These are phyloP conservation scores for Abscondita cerata DNA, from an alignment of 2,888 invertebrate genomes.

Conservation along the genomic window DNA sequence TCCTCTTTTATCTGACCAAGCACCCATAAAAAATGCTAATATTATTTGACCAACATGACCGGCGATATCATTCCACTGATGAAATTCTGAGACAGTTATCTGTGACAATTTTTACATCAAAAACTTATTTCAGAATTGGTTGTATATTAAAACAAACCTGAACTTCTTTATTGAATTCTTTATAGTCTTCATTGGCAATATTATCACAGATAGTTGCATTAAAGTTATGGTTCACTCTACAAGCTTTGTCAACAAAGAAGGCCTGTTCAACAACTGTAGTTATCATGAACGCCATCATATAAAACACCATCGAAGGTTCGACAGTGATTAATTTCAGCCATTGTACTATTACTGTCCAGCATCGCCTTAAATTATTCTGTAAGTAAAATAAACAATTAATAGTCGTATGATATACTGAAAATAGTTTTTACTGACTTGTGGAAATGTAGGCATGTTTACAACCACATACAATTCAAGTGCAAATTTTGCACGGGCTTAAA, in stretches of 20 bases:
- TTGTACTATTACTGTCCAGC: no score
- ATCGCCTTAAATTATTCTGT: no score
- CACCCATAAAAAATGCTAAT: conserved; percentile 79
- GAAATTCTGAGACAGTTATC: conserved; percentile 76
- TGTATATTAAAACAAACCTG: conserved; percentile 72
- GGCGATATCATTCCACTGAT: conserved; percentile 80
- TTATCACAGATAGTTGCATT: conserved; percentile 72
- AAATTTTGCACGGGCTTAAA: no score
- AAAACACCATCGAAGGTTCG: conserved; percentile 86
- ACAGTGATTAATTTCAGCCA: conserved; percentile 65
- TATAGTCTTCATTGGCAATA: conserved; percentile 63
- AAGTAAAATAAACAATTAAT: no score
- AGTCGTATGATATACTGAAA: no score
- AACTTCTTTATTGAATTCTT: conserved; percentile 69
- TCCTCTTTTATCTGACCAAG: conserved; percentile 83
- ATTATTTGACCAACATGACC: conserved; percentile 77
- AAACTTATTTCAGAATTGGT: no score
- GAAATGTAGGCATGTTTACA: no score
- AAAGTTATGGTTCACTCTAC: conserved; percentile 75
- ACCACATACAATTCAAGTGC: no score
- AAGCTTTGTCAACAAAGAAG: conserved; percentile 80
- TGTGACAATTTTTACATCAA: conserved; percentile 49
- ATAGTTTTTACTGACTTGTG: no score
- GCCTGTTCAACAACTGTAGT: conserved; percentile 82
- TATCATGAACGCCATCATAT: conserved; percentile 87